Evolutionary conservation across 2,888 invertebrate species (phyloP).

Genomic region (Napeogenes sylphis): DNA sequence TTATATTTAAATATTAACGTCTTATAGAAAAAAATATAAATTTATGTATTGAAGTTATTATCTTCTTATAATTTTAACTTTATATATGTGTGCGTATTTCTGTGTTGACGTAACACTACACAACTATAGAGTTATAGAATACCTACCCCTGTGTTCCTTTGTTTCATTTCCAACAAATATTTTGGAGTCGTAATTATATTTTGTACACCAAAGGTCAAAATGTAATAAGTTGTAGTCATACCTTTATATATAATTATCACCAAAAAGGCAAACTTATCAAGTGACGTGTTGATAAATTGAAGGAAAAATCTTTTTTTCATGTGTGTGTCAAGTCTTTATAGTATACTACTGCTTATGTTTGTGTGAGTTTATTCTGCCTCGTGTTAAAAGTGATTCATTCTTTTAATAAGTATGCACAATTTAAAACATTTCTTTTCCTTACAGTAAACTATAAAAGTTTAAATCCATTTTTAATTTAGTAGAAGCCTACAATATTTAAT

Average conservation of each 20-base stretch:
- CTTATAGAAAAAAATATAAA: too few relatives aligned
- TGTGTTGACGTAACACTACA: too few relatives aligned
- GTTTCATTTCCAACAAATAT: too few relatives aligned
- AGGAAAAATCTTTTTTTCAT: constrained; percentile 53
- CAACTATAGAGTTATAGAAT: too few relatives aligned
- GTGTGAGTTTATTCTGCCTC: constrained; percentile 34
- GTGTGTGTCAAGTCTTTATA: constrained; percentile 40
- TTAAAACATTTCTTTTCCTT: constrained; percentile 21
- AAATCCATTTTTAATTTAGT: neutral
- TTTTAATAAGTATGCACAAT: constrained; percentile 46
- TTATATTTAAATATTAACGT: neutral
- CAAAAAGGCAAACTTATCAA: constrained; percentile 35
- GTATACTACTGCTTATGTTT: constrained; percentile 22
- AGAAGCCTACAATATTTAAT: neutral
- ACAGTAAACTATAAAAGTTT: neutral
- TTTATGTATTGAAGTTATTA: too few relatives aligned
- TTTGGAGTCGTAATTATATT: too few relatives aligned
- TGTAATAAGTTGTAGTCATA: neutral
- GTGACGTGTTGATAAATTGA: constrained; percentile 50
- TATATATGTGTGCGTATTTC: too few relatives aligned
- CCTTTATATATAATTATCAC: too few relatives aligned
- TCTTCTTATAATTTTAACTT: too few relatives aligned
- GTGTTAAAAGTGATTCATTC: constrained; percentile 37
- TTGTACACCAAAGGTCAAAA: neutral
- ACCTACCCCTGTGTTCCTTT: too few relatives aligned